Evolutionary conservation across 2,888 invertebrate species (phyloP).

Genomic region (Ophion ellenae): DNA sequence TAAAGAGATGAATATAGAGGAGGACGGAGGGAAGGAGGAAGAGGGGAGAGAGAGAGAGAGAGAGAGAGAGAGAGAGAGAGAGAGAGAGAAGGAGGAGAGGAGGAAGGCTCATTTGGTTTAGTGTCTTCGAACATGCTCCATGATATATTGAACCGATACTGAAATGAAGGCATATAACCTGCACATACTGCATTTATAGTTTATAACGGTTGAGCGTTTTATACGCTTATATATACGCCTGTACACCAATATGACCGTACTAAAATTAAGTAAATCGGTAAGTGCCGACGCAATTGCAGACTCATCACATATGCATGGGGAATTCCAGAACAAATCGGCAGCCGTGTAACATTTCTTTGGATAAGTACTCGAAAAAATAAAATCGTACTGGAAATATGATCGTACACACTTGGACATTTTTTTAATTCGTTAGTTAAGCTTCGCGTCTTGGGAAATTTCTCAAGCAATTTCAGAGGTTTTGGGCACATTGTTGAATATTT

Average conservation of each 20-base stretch:
- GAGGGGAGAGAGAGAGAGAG: neutral
- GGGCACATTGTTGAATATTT: too few relatives aligned
- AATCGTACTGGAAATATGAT: too few relatives aligned
- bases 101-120: slow-evolving; percentile 4
- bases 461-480: too few relatives aligned
- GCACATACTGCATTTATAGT: slow-evolving; percentile 16
- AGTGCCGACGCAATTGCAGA: neutral
- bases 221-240: neutral
- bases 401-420: too few relatives aligned
- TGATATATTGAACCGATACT: neutral
- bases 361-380: too few relatives aligned
- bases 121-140: slow-evolving; percentile 7
- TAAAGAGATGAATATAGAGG: neutral
- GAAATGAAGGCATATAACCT: neutral
- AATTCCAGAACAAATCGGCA: neutral
- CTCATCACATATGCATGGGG: neutral
- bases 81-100: neutral
- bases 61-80: neutral
- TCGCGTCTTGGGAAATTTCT: too few relatives aligned
- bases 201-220: slow-evolving; percentile 22
- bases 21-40: neutral
- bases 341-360: neutral
- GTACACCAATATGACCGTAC: neutral
- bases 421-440: too few relatives aligned
- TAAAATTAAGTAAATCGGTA: neutral